Evolutionary conservation across 2,888 invertebrate species (phyloP), one percentile per base, ranked within the genome.

Genomic region (Agrochola macilenta): DNA sequence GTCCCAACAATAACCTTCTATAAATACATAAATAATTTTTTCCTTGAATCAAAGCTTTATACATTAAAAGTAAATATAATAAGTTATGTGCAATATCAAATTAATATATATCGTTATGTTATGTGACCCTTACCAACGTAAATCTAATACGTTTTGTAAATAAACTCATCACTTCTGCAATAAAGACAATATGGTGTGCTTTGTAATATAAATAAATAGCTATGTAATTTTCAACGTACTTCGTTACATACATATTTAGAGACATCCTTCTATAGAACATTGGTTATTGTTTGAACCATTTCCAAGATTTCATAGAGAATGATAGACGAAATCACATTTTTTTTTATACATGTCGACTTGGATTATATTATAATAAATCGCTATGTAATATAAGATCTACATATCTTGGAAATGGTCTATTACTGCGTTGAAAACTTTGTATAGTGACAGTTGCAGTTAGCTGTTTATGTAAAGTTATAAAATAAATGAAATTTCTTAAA

Each of bases 131-230:
- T 83, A 46, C 57, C 61, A 61, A 78, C 23, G 71, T 74, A 76
- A 76, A 70, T 52, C 52, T 49, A 69, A 69, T 78, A 76, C 73
- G 63, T 87, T 79, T 81, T 89, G 88, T 88, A 88, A 82, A 88
- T 88, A 89, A 78, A 79, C 58, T 83, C 77, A 69, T 83, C 78
- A 90, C 79, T 83, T 91, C 91, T 92, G 92, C 91, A 94, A 93
- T 92, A 94, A 94, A 92, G 96, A 95, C 95, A 96, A 96, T 95
- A 95, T 92, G 91, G 90, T 88, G 95, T 95, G 95, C 95, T 96
- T 95, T 95, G 93, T 94, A 93, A 89, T 88, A 91, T 92, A 92
- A 91, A 89, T 89, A 89, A 87, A 89, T 92, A 91, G 88, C 76
- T 90, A 87, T 89, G 84, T 88, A 86, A 86, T 85, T 77, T 72